These are phyloP conservation scores for Hirtodrosophila duncani DNA, from an alignment of 2,888 invertebrate species.

Conservation along the genomic window DNA sequence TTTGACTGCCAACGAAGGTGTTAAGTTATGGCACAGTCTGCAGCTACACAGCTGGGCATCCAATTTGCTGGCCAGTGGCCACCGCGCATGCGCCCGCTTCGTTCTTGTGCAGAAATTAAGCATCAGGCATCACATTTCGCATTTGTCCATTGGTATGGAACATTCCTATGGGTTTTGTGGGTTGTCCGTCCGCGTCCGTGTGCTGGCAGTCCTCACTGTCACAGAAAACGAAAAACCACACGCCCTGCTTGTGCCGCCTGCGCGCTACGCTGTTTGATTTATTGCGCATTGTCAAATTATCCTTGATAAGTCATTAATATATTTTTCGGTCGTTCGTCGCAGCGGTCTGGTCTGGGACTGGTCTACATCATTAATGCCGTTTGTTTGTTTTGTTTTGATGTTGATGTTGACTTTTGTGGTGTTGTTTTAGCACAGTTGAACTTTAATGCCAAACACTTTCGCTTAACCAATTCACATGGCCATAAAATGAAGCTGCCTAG, in stretches of 20 bases:
- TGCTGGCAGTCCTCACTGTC: conserved; percentile 12
- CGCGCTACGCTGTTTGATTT: conserved; percentile 72
- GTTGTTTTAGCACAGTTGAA: conserved; percentile 43
- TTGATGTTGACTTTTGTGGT: conserved; percentile 44
- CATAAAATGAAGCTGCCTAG: conserved; percentile 57
- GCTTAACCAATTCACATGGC: conserved; percentile 49
- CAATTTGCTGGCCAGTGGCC: conserved; percentile 52
- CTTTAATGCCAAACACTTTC: conserved; percentile 55
- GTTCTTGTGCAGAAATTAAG: conserved; percentile 51
- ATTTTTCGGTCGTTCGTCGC: conserved; percentile 57
- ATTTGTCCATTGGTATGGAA: conserved; percentile 31
- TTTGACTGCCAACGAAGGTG: conserved; percentile 60
- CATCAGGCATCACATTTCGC: conserved; percentile 65
- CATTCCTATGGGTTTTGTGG: conserved; percentile 41
- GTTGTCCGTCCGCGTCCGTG: too few relatives aligned
- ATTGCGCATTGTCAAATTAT: conserved; percentile 78
- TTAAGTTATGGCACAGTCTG: conserved; percentile 68
- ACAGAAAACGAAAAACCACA: conserved; percentile 39
- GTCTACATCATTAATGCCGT: conserved; percentile 39
- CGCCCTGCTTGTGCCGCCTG: conserved; percentile 48
- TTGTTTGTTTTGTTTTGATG: conserved; percentile 53
- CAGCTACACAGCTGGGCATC: conserved; percentile 65
- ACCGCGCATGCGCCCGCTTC: conserved; percentile 32
- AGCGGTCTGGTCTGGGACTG: conserved; percentile 1
- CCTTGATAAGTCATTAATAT: conserved; percentile 79